phyloP scores from a whole-genome alignment of 2,888 invertebrate genomes.

The Labia minor region DNA sequence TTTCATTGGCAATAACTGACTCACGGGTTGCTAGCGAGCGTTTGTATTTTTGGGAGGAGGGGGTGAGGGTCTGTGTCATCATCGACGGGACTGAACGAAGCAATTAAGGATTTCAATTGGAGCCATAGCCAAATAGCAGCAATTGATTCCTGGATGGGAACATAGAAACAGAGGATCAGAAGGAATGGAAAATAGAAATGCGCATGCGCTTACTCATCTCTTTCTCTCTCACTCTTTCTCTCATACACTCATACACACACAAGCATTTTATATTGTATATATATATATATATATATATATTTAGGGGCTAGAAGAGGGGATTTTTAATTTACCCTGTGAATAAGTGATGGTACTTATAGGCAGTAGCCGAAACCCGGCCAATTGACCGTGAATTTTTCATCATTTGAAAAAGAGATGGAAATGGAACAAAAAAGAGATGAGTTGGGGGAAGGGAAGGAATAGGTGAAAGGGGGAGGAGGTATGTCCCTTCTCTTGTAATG shows the following conservation, averaged over 20 bases:
- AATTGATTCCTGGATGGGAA: constrained; percentile 1
- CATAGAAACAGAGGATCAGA: background rate
- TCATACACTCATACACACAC: no score
- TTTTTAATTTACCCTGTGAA: constrained; percentile 2
- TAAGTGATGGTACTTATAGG: constrained; percentile 13
- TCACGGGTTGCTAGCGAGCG: background rate
- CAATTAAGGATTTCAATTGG: constrained; percentile 8
- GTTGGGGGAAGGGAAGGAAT: background rate
- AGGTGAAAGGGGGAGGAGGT: background rate
- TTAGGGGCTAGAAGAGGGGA: background rate
- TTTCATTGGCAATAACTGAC: background rate
- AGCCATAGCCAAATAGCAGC: background rate
- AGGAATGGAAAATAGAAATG: background rate
- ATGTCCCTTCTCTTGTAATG: background rate
- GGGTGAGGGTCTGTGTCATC: no score
- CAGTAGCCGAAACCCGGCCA: background rate
- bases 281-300: background rate
- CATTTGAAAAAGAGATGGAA: constrained; percentile 1
- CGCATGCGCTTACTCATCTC: background rate
- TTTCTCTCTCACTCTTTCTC: no score
- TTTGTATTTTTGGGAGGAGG: background rate
- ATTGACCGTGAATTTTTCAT: constrained; percentile 13
- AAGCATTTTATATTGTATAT: no score
- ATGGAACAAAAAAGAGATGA: background rate
- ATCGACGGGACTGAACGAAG: background rate